Evolutionary conservation across 1,140 invertebrate genomes (phyloP).

Genomic region (Drosophila melanica): DNA sequence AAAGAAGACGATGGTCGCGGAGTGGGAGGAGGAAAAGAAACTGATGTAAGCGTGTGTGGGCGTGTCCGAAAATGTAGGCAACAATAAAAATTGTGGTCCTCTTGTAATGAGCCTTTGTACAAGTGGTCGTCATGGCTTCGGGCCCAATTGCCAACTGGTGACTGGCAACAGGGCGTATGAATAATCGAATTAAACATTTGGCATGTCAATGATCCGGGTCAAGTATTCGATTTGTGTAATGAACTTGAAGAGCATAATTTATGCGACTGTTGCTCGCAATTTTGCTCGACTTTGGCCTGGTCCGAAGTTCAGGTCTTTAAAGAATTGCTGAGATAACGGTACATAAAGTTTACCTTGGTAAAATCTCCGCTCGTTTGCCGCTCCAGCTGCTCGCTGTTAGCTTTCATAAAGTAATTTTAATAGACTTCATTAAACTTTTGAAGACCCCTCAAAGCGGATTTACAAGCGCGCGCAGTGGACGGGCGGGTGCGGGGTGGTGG

Average conservation of each 20-base stretch:
- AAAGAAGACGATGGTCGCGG: neutral
- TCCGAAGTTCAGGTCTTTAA: neutral
- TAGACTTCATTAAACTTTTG: conserved; percentile 39
- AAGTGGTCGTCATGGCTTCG: conserved; percentile 36
- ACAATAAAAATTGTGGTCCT: conserved; percentile 62
- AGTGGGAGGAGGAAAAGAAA: neutral
- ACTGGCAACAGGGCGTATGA: conserved; percentile 63
- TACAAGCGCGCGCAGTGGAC: neutral
- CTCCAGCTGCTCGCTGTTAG: conserved; percentile 9
- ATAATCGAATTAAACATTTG: conserved; percentile 53
- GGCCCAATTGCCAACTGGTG: conserved; percentile 2
- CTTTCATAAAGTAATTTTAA: conserved; percentile 26
- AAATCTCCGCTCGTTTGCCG: conserved; percentile 11
- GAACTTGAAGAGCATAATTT: conserved; percentile 27
- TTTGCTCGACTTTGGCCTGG: neutral
- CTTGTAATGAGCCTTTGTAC: conserved; percentile 62
- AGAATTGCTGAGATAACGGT: neutral
- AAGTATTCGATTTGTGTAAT: conserved; percentile 51
- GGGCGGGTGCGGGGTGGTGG: neutral
- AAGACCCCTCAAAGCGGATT: conserved; percentile 39
- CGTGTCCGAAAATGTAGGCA: conserved; percentile 54
- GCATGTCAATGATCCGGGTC: conserved; percentile 39
- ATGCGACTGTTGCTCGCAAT: conserved; percentile 14
- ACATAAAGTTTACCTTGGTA: conserved; percentile 12
- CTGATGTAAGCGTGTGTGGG: neutral